Conservation (phyloP, 2,797 vertebrate species). For the Scolopax rusticola region DNA sequence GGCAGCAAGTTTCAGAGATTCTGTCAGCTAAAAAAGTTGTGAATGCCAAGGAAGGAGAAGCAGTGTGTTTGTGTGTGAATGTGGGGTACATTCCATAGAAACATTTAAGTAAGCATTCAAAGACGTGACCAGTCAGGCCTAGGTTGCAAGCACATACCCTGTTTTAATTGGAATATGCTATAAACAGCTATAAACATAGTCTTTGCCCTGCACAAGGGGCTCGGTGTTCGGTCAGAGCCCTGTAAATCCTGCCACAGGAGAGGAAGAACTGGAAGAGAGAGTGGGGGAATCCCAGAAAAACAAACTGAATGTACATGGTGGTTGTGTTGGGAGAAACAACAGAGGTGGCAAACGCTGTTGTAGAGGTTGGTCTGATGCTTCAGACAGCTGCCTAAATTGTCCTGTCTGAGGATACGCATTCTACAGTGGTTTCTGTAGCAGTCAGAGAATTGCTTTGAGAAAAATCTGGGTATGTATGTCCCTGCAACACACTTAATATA, state of each 20-base stretch:
- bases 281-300: not conserved
- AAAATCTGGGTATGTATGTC: not conserved
- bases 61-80: not conserved
- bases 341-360: not conserved
- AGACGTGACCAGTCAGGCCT: not conserved
- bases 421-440: not conserved
- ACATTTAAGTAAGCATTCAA: not conserved
- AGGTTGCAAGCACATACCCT: not conserved
- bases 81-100: not conserved
- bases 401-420: not conserved
- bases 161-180: not conserved
- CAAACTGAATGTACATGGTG: rapidly evolving
- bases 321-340: not conserved
- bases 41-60: not conserved
- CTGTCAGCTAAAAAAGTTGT: not conserved
- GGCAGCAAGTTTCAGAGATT: not conserved
- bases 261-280: not conserved
- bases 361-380: not conserved
- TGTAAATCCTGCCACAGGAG: not conserved
- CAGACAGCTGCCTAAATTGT: not conserved
- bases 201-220: not conserved
- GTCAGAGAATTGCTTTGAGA: not conserved
- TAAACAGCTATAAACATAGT: not conserved
- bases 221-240: not conserved
- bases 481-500: not conserved